Percentiles rank a stretch among this genome's conserved stretches.
These are phyloP conservation scores for Sebastes vulpes DNA, from an alignment of 2,797 vertebrate species.

Conservation along the genomic window DNA sequence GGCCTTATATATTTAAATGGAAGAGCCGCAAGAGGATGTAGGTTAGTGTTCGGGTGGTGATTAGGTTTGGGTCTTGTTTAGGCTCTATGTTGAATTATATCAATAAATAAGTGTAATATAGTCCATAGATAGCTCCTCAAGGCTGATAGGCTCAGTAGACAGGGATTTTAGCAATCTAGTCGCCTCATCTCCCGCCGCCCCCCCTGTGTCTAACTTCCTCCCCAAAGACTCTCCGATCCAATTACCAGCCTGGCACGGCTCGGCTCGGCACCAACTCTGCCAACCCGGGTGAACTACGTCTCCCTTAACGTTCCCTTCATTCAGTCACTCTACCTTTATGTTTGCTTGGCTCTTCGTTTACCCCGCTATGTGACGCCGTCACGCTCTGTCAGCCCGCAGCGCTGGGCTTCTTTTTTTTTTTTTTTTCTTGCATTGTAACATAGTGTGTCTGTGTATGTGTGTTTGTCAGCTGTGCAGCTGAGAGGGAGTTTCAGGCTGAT, in stretches of 20 bases:
- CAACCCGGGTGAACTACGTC: conserved; percentile 63
- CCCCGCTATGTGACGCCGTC: conserved; percentile 52
- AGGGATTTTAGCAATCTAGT: conserved; percentile 62
- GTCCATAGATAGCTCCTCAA: conserved; percentile 40
- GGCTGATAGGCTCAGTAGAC: conserved; percentile 64
- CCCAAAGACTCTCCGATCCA: conserved; percentile 72
- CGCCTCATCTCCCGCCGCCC: conserved; percentile 27
- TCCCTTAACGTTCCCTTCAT: conserved; percentile 40
- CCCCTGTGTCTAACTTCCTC: conserved; percentile 56
- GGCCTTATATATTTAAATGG: conserved; percentile 48
- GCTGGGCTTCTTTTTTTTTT: neutral
- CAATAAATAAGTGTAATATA: conserved; percentile 50
- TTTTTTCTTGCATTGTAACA: conserved; percentile 44
- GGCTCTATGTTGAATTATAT: conserved; percentile 51
- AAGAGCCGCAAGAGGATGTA: conserved; percentile 13
- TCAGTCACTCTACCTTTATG: conserved; percentile 69
- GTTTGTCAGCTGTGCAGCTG: conserved; percentile 68
- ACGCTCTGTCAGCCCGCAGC: conserved; percentile 60
- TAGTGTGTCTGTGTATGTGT: conserved; percentile 56
- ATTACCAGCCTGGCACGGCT: conserved; percentile 75
- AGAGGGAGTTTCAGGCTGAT: conserved; percentile 84
- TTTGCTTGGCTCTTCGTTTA: conserved; percentile 46
- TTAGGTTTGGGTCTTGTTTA: conserved; percentile 48
- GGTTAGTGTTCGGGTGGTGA: conserved; percentile 34
- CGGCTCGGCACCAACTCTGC: conserved; percentile 64